These are phyloP conservation scores for Neoitamus cyanurus DNA, from an alignment of 2,888 invertebrate genomes.

Conservation along the genomic window DNA sequence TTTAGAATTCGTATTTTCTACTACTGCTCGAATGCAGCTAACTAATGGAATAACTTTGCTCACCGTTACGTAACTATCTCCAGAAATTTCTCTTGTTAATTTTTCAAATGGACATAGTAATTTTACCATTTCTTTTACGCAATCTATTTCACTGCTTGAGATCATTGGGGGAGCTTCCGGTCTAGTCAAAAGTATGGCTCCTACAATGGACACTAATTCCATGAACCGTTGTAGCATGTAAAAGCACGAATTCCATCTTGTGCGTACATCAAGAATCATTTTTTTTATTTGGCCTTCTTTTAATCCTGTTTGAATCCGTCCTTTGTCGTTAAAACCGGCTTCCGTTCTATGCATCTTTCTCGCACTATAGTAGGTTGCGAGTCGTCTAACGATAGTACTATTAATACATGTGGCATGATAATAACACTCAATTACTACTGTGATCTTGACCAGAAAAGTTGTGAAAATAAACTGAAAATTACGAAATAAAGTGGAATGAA, in stretches of 20 bases:
- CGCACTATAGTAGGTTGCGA: too few relatives aligned
- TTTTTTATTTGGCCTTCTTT: conserved; percentile 45
- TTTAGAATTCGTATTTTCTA: conserved; percentile 29
- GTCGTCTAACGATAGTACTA: too few relatives aligned
- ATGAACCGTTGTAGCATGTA: conserved; percentile 49
- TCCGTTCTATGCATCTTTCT: too few relatives aligned
- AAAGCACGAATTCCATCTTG: conserved; percentile 50
- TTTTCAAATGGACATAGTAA: conserved; percentile 42
- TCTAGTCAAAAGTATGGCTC: conserved; percentile 23
- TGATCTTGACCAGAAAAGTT: too few relatives aligned
- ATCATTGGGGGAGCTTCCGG: conserved; percentile 40
- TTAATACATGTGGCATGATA: too few relatives aligned
- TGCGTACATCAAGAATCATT: conserved; percentile 46
- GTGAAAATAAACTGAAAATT: too few relatives aligned
- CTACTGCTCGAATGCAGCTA: conserved; percentile 41
- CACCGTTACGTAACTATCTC: conserved; percentile 46
- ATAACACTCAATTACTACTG: too few relatives aligned
- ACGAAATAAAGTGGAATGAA: too few relatives aligned
- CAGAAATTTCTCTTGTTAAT: conserved; percentile 46
- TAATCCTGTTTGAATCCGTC: neutral
- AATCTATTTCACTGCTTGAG: neutral
- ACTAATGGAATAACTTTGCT: conserved; percentile 48
- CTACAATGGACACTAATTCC: conserved; percentile 35
- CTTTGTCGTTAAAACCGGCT: too few relatives aligned
- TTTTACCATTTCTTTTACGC: neutral